These are phyloP conservation scores for Dromiciops gliroides DNA, from an alignment of 2,113 vertebrate genomes.

Conservation along the genomic window DNA sequence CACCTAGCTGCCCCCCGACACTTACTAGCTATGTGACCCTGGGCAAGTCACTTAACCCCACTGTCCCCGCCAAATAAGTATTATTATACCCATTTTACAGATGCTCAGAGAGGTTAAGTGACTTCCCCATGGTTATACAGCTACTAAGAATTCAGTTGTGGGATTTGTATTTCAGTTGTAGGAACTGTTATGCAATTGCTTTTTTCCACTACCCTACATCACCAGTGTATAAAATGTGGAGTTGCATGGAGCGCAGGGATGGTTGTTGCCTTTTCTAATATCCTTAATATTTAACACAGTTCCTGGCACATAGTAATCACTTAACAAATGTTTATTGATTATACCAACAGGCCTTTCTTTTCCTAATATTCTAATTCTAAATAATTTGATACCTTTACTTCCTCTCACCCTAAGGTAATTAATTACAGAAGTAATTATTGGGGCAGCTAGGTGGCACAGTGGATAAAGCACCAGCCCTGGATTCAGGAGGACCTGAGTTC, in stretches of 20 bases:
- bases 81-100: neutral
- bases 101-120: neutral
- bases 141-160: neutral
- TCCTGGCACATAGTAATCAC: neutral
- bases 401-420: neutral
- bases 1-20: no score
- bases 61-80: no score
- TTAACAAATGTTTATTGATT: neutral
- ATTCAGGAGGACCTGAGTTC: no score
- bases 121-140: neutral
- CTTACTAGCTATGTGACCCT: no score
- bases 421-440: neutral
- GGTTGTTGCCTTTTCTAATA: neutral
- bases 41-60: no score
- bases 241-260: neutral
- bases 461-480: no score
- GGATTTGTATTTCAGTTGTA: no score
- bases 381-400: neutral
- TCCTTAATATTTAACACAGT: neutral
- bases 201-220: neutral
- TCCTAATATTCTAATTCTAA: neutral
- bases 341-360: no score
- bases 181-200: no score
- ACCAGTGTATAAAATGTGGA: neutral
- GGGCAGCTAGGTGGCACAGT: no score